phyloP scores from a whole-genome alignment of 1,140 invertebrate species.

The Bicyclus anynana region DNA sequence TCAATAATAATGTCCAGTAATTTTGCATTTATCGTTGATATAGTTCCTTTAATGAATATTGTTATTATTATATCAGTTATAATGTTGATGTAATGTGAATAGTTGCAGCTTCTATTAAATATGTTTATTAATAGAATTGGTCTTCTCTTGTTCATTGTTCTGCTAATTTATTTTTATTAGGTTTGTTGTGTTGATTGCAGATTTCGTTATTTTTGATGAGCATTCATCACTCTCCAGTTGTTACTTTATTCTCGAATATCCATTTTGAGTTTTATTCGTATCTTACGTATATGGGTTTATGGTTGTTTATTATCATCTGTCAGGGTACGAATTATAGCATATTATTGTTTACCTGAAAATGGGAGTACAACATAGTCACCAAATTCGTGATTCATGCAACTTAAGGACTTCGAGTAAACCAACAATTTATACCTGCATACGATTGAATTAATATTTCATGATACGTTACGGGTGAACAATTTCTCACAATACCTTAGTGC shows the following conservation, averaged over 20 bases:
- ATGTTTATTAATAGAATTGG: neutral
- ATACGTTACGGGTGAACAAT: neutral
- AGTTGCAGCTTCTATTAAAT: neutral
- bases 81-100: slow-evolving; percentile 8
- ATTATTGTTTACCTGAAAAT: slow-evolving; percentile 4
- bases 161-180: neutral
- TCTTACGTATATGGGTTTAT: slow-evolving; percentile 7
- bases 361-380: neutral
- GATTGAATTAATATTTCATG: neutral
- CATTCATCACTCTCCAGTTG: neutral
- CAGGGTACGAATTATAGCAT: slow-evolving; percentile 4
- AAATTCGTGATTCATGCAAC: neutral
- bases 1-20: slow-evolving; percentile 9
- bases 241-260: slow-evolving; percentile 2
- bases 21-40: slow-evolving; percentile 13
- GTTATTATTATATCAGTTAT: slow-evolving; percentile 19
- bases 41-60: no score
- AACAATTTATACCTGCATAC: neutral
- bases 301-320: slow-evolving; percentile 3
- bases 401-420: neutral
- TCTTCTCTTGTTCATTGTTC: neutral
- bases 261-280: slow-evolving; percentile 1
- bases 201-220: neutral
- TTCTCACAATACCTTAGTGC: neutral
- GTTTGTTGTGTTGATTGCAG: no score